These are phyloP conservation scores for Brachionus angularis DNA, from an alignment of 1,140 invertebrate species.

Conservation along the genomic window DNA sequence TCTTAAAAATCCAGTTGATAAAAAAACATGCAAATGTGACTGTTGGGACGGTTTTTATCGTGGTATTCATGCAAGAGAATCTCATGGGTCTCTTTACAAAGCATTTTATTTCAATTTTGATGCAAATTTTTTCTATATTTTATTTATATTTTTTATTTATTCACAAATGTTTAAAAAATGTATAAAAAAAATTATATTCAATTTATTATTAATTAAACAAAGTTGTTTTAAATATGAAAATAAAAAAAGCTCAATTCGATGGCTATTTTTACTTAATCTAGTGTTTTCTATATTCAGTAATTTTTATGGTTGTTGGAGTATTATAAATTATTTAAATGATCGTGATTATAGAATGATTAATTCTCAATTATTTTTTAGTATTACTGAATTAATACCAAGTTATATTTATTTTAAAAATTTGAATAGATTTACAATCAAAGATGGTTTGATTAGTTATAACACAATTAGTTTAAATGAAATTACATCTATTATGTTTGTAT, in stretches of 20 bases:
- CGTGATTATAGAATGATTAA: conserved; percentile 21
- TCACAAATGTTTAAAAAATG: background rate
- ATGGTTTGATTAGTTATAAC: too few species aligned
- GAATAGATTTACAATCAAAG: background rate
- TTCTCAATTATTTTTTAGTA: background rate
- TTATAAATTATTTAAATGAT: conserved; percentile 35
- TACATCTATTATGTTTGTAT: background rate
- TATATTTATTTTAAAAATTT: conserved; percentile 14
- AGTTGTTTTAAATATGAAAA: background rate
- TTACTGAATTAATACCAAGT: background rate
- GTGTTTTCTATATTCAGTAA: background rate
- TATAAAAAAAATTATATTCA: background rate
- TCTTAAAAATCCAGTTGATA: background rate
- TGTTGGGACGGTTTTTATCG: conserved; percentile 41
- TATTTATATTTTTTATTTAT: background rate
- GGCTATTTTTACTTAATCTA: background rate
- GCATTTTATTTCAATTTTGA: conserved; percentile 29
- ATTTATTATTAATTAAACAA: background rate
- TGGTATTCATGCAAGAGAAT: conserved; percentile 1
- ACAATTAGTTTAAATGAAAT: background rate
- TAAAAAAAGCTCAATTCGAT: too few species aligned
- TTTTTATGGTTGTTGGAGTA: conserved; percentile 8
- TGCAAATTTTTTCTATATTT: background rate
- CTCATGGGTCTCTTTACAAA: conserved; percentile 2
- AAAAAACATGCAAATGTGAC: conserved; percentile 3